These are phyloP conservation scores for Lepidochitona cinerea DNA, from an alignment of 2,888 invertebrate species.

Conservation along the genomic window DNA sequence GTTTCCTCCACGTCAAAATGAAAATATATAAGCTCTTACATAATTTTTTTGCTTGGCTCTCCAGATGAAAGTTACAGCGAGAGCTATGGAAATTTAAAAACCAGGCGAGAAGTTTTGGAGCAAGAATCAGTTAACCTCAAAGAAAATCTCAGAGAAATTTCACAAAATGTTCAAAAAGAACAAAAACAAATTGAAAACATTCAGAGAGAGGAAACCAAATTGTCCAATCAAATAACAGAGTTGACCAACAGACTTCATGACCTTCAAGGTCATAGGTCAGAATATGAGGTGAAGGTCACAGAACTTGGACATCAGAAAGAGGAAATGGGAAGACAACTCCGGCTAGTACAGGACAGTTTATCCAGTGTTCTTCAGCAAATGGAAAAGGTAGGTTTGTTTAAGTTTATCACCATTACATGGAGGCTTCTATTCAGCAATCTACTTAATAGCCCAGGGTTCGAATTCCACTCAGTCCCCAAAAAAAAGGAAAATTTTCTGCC, in stretches of 20 bases:
- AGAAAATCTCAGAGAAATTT: slow-evolving; percentile 20
- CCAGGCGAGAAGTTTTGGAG: slow-evolving; percentile 32
- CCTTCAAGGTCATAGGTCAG: slow-evolving; percentile 29
- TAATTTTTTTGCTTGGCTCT: background rate
- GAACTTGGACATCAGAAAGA: slow-evolving; percentile 21
- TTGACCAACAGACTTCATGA: slow-evolving; percentile 27
- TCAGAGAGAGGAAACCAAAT: slow-evolving; percentile 25
- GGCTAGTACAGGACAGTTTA: slow-evolving; percentile 31
- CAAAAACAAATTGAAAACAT: slow-evolving; percentile 32
- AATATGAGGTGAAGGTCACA: slow-evolving; percentile 32
- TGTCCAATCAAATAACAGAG: slow-evolving; percentile 21
- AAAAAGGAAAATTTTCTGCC: too few species aligned
- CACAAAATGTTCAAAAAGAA: slow-evolving; percentile 24
- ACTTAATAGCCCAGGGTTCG: too few species aligned
- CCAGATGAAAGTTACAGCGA: slow-evolving; percentile 19
- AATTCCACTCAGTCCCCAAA: too few species aligned
- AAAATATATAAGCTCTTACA: background rate
- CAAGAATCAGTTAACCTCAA: slow-evolving; percentile 27
- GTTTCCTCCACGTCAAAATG: too few species aligned
- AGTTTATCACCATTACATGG: too few species aligned
- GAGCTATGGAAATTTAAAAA: slow-evolving; percentile 31
- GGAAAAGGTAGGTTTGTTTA: too few species aligned
- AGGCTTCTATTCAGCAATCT: too few species aligned
- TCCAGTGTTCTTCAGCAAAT: slow-evolving; percentile 30
- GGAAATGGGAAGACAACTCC: slow-evolving; percentile 30